Evolutionary conservation across 2,888 invertebrate genomes (phyloP).

Genomic region (Plebejus melissa): DNA sequence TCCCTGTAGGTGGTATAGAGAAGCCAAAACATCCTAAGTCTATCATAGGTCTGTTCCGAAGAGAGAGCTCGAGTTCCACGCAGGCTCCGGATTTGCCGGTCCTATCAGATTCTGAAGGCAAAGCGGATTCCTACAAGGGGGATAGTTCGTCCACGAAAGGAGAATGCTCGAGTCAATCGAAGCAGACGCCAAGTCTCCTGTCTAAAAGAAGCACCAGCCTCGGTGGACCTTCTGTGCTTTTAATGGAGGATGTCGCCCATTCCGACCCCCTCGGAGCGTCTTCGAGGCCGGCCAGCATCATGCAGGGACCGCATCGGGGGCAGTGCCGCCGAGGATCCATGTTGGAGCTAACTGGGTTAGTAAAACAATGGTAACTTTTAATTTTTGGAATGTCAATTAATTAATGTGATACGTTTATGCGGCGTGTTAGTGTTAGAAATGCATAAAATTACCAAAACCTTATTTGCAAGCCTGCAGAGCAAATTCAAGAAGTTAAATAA

Average conservation of each 20-base stretch:
- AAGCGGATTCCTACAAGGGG: slow-evolving; percentile 66
- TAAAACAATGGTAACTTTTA: neutral
- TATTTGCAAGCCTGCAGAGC: too few species aligned
- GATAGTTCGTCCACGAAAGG: slow-evolving; percentile 42
- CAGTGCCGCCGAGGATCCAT: slow-evolving; percentile 88
- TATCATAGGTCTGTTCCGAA: slow-evolving; percentile 92
- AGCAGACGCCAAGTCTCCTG: slow-evolving; percentile 62
- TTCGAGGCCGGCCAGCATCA: slow-evolving; percentile 77
- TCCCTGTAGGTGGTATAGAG: slow-evolving; percentile 86
- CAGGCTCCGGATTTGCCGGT: slow-evolving; percentile 77
- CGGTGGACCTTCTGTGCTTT: slow-evolving; percentile 74
- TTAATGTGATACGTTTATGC: too few species aligned
- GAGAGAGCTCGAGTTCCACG: slow-evolving; percentile 88
- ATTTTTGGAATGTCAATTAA: too few species aligned
- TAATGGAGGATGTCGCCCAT: slow-evolving; percentile 81
- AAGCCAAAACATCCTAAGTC: slow-evolving; percentile 91
- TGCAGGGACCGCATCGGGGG: slow-evolving; percentile 80
- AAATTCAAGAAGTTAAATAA: too few species aligned
- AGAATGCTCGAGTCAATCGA: slow-evolving; percentile 43
- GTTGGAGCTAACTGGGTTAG: slow-evolving; percentile 89
- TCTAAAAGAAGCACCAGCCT: slow-evolving; percentile 71
- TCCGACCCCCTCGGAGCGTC: slow-evolving; percentile 82
- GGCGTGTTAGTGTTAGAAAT: too few species aligned
- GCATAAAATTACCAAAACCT: too few species aligned
- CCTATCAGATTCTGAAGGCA: slow-evolving; percentile 79